A percentile compares a stretch with the other conserved stretches of the same genome.
Evolutionary conservation across 2,888 invertebrate genomes (phyloP).

Genomic region (Archips crataeganus): DNA sequence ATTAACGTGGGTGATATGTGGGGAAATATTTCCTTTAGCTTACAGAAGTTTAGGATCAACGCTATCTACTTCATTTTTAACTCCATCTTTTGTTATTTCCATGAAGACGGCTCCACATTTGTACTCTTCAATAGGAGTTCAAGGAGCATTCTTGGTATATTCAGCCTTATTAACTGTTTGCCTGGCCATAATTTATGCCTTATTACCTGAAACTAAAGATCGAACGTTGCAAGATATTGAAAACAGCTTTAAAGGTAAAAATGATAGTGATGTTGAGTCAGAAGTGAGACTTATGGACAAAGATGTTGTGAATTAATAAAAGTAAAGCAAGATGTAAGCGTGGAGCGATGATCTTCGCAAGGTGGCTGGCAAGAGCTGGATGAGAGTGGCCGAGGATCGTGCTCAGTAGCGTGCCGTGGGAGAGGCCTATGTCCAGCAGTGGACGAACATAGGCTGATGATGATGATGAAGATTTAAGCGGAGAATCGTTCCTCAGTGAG

Average conservation of each 20-base stretch:
- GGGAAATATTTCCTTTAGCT: conserved; percentile 79
- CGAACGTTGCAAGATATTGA: conserved; percentile 79
- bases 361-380: no score
- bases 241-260: conserved; percentile 76
- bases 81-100: conserved; percentile 76
- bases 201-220: conserved; percentile 80
- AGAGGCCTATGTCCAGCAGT: no score
- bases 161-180: conserved; percentile 71
- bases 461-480: no score
- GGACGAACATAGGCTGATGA: no score
- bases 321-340: neutral
- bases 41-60: conserved; percentile 80
- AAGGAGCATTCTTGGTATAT: conserved; percentile 79
- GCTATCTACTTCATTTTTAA: conserved; percentile 76
- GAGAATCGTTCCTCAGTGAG: neutral
- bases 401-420: no score
- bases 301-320: conserved; percentile 48
- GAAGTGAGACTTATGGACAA: conserved; percentile 71
- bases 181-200: conserved; percentile 66
- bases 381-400: no score
- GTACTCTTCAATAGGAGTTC: conserved; percentile 75
- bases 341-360: no score
- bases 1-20: conserved; percentile 81
- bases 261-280: conserved; percentile 64
- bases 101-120: conserved; percentile 83